Evolutionary conservation across 1,140 invertebrate genomes (phyloP).

Genomic region (Anagrus nilaparvatae): DNA sequence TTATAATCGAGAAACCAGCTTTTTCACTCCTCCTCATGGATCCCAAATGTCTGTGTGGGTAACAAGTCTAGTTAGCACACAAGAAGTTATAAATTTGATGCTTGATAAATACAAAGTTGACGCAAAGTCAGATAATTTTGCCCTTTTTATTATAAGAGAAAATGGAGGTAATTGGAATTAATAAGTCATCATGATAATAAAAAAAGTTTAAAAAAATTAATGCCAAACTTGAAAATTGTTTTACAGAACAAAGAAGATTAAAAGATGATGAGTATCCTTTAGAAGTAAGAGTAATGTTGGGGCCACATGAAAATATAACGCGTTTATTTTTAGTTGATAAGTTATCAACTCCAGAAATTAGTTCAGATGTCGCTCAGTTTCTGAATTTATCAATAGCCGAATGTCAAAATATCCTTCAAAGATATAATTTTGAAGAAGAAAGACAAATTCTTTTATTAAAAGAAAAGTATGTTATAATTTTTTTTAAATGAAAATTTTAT

Average conservation of each 20-base stretch:
- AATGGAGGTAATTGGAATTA: conserved; percentile 70
- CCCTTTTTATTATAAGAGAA: conserved; percentile 70
- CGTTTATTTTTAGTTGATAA: conserved; percentile 73
- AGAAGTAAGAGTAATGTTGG: conserved; percentile 63
- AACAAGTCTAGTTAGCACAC: conserved; percentile 66
- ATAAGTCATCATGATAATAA: no score
- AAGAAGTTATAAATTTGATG: conserved; percentile 75
- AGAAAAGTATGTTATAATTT: conserved; percentile 55
- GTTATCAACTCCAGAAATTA: conserved; percentile 61
- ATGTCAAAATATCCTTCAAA: conserved; percentile 65
- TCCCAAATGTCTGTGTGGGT: conserved; percentile 81
- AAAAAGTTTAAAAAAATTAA: no score
- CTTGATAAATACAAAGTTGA: conserved; percentile 83
- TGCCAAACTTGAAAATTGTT: not conserved
- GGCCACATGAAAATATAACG: conserved; percentile 73
- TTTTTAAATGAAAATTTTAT: conserved; percentile 10
- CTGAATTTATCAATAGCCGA: conserved; percentile 70
- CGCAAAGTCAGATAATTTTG: conserved; percentile 67
- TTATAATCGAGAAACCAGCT: conserved; percentile 79
- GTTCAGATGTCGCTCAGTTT: conserved; percentile 73
- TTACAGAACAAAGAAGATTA: conserved; percentile 62
- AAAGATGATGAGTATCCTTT: conserved; percentile 72
- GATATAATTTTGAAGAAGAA: conserved; percentile 69
- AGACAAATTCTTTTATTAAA: conserved; percentile 57
- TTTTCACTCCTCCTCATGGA: conserved; percentile 75